Percentiles rank a stretch among this genome's conserved stretches.
phyloP scores from a whole-genome alignment of 2,797 vertebrate species.

The Protosalanx chinensis region DNA sequence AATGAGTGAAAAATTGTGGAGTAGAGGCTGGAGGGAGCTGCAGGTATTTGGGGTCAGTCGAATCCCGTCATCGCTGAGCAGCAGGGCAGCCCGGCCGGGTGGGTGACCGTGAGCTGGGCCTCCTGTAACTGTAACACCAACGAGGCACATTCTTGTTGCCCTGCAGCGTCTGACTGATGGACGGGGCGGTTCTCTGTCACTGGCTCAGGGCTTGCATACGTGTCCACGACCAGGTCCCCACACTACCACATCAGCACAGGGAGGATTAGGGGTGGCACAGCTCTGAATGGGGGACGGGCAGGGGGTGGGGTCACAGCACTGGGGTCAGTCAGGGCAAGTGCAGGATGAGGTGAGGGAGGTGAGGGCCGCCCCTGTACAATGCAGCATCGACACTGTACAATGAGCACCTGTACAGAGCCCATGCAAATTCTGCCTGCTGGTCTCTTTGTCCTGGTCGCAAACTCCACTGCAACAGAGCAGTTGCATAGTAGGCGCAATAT shows the following conservation, averaged over 20 bases:
- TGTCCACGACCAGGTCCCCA: background rate
- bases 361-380: background rate
- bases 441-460: background rate
- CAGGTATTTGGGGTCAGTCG: background rate
- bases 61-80: too few species aligned
- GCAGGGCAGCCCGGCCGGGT: background rate
- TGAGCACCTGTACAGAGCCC: background rate
- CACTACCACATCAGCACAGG: conserved; percentile 52
- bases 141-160: conserved; percentile 49
- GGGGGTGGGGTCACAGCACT: conserved; percentile 12
- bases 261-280: conserved; percentile 47
- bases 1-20: background rate
- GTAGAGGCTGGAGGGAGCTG: background rate
- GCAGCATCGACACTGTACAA: background rate
- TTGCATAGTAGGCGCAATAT: background rate
- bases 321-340: conserved; percentile 25
- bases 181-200: conserved; percentile 37
- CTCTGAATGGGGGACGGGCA: conserved; percentile 21
- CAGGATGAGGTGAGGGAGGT: conserved; percentile 1
- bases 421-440: background rate
- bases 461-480: background rate
- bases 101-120: background rate
- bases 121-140: conserved; percentile 35
- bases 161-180: conserved; percentile 5
- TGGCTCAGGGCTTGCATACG: conserved; percentile 32